Percentiles rank a stretch among this genome's conserved stretches.
Conservation (phyloP, 2,797 vertebrate genomes). For the Enteromius radiatus region DNA sequence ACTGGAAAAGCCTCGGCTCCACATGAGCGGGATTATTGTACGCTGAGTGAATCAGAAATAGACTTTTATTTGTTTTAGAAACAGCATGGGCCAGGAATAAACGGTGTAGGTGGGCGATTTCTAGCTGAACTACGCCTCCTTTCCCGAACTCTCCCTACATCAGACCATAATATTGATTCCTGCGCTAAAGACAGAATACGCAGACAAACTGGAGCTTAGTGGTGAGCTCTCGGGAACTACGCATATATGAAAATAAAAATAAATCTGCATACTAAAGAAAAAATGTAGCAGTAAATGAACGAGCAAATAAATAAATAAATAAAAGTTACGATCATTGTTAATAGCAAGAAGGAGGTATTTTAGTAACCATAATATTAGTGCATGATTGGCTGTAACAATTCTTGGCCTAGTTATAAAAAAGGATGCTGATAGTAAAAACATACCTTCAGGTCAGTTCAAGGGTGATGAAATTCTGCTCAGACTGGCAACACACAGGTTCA, state of each 20-base stretch:
- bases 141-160: background rate
- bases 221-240: too few relatives aligned
- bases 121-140: constrained; percentile 18
- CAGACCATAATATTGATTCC: constrained; percentile 18
- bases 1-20: constrained; percentile 33
- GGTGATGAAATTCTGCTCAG: too few relatives aligned
- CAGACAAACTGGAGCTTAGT: background rate
- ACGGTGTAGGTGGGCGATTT: constrained; percentile 2
- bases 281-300: too few relatives aligned
- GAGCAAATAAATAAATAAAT: background rate
- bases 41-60: constrained; percentile 13
- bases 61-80: constrained; percentile 40
- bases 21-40: constrained; percentile 32
- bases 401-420: too few relatives aligned
- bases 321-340: background rate
- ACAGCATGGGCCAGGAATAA: background rate
- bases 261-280: too few relatives aligned
- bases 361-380: too few relatives aligned
- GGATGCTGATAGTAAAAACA: too few relatives aligned
- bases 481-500: background rate
- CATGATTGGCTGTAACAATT: too few relatives aligned
- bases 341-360: too few relatives aligned
- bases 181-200: background rate
- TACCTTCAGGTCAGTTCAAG: too few relatives aligned
- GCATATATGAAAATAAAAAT: too few relatives aligned